Evolutionary conservation across 2,113 vertebrate species (phyloP), one percentile per base, ranked within the genome.

Genomic region (Nyctereutes procyonoides): DNA sequence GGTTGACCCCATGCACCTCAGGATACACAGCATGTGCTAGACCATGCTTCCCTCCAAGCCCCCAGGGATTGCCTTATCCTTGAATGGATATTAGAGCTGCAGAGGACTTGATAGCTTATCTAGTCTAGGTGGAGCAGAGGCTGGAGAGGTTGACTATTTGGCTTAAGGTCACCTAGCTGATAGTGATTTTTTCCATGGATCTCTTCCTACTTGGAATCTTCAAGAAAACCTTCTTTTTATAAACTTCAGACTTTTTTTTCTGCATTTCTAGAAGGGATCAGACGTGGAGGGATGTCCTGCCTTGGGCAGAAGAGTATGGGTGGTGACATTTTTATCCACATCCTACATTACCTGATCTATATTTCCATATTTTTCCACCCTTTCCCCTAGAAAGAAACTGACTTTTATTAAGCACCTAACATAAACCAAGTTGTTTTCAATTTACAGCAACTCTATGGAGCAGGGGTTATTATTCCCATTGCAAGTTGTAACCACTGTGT

Each of bases 371-470:
- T 90, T 88, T 48, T 15, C 14, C 13, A 65, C 30, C 86, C 83
- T 77, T 71, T 83, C 22, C 8, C n/a, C 32, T 24, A 22, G 32
- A 86, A 96, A 89, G 60, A 84, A 69, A 48, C n/a, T 65, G 77
- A 71, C 43, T 97, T 96, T 97, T 87, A 80, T 56, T 74, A 91
- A 93, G 35, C 55, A 58, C 79, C 67, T 96, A 73, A 82, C 56
- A 71, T 65, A 83, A 38, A 71, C 93, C 76, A 93, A 76, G 84
- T 88, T 95, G 84, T 92, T 89, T 93, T 77, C 88, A 77, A 73
- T 94, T 97, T 87, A 80, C 17, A 81, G 28, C 51, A 73, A 79
- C 82, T 93, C 86, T 90, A 1, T 17, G 32, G 97, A 38, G 55
- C 19, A 58, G 76, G 86, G 60, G 53, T 86, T 86, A 82, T 89